Evolutionary conservation across 2,797 vertebrate species (phyloP).

Genomic region (Bradypus variegatus): DNA sequence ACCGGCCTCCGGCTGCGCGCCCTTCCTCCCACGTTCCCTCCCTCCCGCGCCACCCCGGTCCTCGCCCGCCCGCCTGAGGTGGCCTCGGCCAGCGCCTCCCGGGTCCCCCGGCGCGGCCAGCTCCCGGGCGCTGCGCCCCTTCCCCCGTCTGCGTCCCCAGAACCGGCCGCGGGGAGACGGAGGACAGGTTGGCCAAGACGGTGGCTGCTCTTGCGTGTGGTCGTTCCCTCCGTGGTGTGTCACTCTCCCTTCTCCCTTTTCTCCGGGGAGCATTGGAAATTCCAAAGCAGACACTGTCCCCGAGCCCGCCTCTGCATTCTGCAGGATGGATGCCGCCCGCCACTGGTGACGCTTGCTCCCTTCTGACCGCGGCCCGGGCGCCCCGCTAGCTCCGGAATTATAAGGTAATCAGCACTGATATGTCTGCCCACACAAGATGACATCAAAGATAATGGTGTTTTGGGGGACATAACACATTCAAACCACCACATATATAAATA

Average conservation of each 20-base stretch:
- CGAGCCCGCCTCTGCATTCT: not conserved
- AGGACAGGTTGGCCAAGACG: not conserved
- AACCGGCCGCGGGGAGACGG: not conserved
- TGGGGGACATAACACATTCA: no score
- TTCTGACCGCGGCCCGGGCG: not conserved
- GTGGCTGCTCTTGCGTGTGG: not conserved
- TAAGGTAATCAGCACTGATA: no score
- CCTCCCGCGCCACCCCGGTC: not conserved
- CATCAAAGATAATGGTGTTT: no score
- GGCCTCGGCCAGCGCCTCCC: not conserved
- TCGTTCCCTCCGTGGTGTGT: not conserved
- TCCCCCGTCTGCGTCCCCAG: not conserved
- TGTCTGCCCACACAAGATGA: no score
- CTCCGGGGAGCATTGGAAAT: not conserved
- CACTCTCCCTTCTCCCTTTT: not conserved
- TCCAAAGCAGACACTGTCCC: not conserved
- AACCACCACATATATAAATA: no score
- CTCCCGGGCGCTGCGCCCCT: not conserved
- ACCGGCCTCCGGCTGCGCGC: rapidly evolving
- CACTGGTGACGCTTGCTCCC: not conserved
- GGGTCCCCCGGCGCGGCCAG: not conserved
- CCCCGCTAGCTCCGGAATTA: not conserved
- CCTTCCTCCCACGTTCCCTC: not conserved
- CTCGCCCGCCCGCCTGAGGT: not conserved
- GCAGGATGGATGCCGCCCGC: not conserved